These are phyloP conservation scores for Glossophaga mutica DNA, from an alignment of 2,797 vertebrate genomes.

Conservation along the genomic window DNA sequence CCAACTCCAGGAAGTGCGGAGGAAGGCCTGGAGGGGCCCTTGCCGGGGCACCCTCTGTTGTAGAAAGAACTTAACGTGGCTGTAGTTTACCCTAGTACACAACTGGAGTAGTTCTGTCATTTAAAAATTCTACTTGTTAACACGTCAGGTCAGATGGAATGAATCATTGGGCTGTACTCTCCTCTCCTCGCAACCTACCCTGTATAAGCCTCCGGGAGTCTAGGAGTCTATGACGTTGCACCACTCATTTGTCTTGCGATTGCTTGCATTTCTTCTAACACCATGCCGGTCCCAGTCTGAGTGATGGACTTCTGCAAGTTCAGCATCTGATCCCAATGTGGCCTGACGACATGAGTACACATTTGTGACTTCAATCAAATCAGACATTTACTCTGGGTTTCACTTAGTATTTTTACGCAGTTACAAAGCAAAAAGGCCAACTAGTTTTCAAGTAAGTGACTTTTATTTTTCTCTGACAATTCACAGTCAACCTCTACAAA, in stretches of 20 bases:
- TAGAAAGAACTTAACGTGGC: not conserved
- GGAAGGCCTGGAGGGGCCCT: not conserved
- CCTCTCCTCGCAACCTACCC: not conserved
- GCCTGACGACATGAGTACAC: not conserved
- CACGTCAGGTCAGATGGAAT: not conserved
- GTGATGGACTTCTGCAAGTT: not conserved
- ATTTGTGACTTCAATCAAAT: not conserved
- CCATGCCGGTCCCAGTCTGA: not conserved
- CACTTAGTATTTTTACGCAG: not conserved
- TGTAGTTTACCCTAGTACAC: not conserved
- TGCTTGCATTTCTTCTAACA: not conserved
- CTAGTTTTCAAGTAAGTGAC: slow-evolving; percentile 74
- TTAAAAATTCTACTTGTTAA: not conserved
- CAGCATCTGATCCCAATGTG: not conserved
- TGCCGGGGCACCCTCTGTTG: not conserved
- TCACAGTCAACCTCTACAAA: slow-evolving; percentile 81
- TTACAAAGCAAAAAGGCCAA: slow-evolving; percentile 52
- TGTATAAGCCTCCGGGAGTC: not conserved
- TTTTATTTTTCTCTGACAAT: slow-evolving; percentile 81
- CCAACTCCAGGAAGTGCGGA: not conserved
- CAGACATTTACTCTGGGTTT: not conserved
- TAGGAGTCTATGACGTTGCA: fast-evolving
- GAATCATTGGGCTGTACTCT: not conserved
- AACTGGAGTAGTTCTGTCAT: not conserved
- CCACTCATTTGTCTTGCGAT: too few species aligned